These are phyloP conservation scores for Bombus haemorrhoidalis DNA, from an alignment of 1,140 invertebrate genomes.

Conservation along the genomic window DNA sequence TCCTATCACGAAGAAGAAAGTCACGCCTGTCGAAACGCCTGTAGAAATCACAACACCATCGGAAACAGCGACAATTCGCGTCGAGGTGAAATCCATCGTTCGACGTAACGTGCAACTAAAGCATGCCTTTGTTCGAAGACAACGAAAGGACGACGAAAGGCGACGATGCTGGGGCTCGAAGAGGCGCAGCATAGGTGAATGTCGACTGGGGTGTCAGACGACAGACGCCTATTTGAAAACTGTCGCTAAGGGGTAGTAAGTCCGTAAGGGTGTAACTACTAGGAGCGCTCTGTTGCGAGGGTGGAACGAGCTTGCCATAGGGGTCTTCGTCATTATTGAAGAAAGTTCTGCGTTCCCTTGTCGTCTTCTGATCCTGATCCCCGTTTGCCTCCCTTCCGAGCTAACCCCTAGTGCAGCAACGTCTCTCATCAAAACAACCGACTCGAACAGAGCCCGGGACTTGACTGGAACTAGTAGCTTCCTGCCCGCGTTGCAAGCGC, in stretches of 20 bases:
- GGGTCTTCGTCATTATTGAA: constrained; percentile 71
- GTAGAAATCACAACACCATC: not conserved
- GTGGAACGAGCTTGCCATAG: constrained; percentile 68
- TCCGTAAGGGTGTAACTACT: constrained; percentile 69
- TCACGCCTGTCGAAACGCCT: not conserved
- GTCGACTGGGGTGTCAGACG: constrained; percentile 50
- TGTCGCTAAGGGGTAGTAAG: constrained; percentile 72
- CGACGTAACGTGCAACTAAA: constrained; percentile 21
- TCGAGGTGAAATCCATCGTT: not conserved
- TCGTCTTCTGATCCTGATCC: constrained; percentile 64
- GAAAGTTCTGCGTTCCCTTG: constrained; percentile 60
- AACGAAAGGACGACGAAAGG: constrained; percentile 34
- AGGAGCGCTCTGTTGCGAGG: constrained; percentile 75
- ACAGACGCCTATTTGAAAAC: constrained; percentile 70
- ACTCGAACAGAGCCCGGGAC: constrained; percentile 42
- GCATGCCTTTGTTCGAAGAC: constrained; percentile 40
- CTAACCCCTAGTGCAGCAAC: not conserved
- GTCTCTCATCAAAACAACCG: constrained; percentile 63
- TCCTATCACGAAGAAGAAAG: not conserved
- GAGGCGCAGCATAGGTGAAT: constrained; percentile 60
- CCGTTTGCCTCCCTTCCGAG: constrained; percentile 18
- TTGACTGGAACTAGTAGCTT: constrained; percentile 39
- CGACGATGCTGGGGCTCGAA: constrained; percentile 31
- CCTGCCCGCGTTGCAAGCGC: constrained; percentile 29
- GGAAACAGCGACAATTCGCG: not conserved